These are phyloP conservation scores for Yoshiicerus persimilis DNA, from an alignment of 1,140 invertebrate species.

Conservation along the genomic window DNA sequence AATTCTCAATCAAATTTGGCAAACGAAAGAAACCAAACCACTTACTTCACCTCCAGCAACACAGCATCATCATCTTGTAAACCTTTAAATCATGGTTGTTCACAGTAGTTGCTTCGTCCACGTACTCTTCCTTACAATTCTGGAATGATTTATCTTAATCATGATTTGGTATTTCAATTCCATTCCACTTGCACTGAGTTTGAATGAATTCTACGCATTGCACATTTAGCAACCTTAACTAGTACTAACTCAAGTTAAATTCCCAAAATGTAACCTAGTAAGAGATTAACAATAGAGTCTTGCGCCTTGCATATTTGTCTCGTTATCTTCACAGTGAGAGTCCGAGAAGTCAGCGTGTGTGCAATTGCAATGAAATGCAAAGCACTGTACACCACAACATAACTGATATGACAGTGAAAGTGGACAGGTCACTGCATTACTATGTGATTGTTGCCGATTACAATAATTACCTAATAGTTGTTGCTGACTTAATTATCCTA, in stretches of 20 bases:
- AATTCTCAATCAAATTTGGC: background rate
- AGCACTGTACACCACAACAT: background rate
- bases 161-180: background rate
- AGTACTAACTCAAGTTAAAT: background rate
- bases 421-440: background rate
- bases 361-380: background rate
- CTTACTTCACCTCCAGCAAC: background rate
- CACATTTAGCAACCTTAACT: background rate
- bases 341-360: background rate
- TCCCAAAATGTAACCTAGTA: background rate
- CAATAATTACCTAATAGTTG: background rate
- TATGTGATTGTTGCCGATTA: background rate
- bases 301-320: background rate
- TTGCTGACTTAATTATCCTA: background rate
- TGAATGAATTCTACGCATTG: background rate
- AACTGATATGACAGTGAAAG: background rate
- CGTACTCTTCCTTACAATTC: background rate
- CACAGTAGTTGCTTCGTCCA: background rate
- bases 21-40: background rate
- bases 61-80: conserved; percentile 10
- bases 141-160: background rate
- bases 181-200: no score
- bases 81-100: background rate
- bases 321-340: background rate
- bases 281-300: background rate